Percentiles rank a stretch among this genome's conserved stretches.
These are phyloP conservation scores for Papilio xuthus DNA, from an alignment of 1,140 invertebrate species.

Conservation along the genomic window DNA sequence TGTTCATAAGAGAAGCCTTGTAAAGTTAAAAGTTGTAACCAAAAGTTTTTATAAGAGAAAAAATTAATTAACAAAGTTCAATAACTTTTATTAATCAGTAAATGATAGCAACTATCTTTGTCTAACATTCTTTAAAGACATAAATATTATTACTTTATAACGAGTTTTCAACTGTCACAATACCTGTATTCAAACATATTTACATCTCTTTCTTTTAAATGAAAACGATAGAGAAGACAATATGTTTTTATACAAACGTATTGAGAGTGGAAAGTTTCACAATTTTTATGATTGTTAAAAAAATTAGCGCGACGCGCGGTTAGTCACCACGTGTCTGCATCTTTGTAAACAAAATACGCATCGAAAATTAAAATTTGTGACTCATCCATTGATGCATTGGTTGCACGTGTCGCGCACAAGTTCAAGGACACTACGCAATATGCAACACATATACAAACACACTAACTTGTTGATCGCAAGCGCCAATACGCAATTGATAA, in stretches of 20 bases:
- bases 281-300: no score
- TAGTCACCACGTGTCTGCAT: neutral
- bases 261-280: no score
- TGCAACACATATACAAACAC: neutral
- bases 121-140: no score
- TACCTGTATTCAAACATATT: no score
- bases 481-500: neutral
- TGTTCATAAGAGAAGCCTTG: constrained; percentile 3
- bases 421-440: constrained; percentile 25
- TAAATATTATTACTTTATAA: no score
- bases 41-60: constrained; percentile 1
- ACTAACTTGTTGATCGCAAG: neutral
- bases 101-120: no score
- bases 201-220: no score
- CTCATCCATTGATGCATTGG: constrained; percentile 5
- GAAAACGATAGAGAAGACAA: no score
- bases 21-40: neutral
- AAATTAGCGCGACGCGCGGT: neutral
- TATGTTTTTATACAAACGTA: no score
- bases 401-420: neutral
- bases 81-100: neutral
- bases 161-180: no score
- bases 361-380: neutral
- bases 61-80: neutral
- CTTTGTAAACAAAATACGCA: constrained; percentile 15